Base-by-base conservation (phyloP, 1,140 invertebrate genomes). In the Euwallacea fornicatus region DNA sequence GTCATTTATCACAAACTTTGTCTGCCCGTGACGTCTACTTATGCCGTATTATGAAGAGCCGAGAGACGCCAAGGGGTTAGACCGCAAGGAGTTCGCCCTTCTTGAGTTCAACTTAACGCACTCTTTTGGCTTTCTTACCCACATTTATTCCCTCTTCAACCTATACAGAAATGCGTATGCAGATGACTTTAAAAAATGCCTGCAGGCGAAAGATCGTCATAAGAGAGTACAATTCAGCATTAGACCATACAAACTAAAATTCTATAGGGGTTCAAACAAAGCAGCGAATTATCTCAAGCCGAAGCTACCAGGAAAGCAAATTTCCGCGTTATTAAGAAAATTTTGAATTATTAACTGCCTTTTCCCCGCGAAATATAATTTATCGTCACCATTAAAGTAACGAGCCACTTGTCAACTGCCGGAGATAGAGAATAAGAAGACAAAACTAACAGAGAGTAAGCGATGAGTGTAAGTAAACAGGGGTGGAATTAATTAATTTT, bases 1-100 rank as follows among this genome's bases (percentile, higher is more conserved):
- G 56, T 69, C 66, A 69, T 69, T 69, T 69, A 69, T 69, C 66
- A 69, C 66, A 69, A 69, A 69, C 43, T 69, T 69, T 69, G 66
- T 61, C 66, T 69, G 66, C 47, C 58, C 15, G 44, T 15, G 66
- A 69, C 55, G 66, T 69, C 66, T 69, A 69, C 66, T 69, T 69
- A 69, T 69, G 66, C 66, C 58, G 66, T 69, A 69, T 69, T 69
- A 69, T 69, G 58, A 69, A 69, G 66, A 69, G 66, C 56, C 65
- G 42, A 21, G 50, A 66, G 64, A 58, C 47, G 50, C 66, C 46
- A 61, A 69, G 58, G 66, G 66, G 56, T 69, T 60, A 61, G 66
- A 53, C 58, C 56, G 21, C 21, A 33, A 33, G 21, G 21, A 33
- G 21, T 33, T 33, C 21, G 43, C 16, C 33, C 59, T 11, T 61